Conservation (phyloP, 2,113 vertebrate species). For the Eurypyga helias region DNA sequence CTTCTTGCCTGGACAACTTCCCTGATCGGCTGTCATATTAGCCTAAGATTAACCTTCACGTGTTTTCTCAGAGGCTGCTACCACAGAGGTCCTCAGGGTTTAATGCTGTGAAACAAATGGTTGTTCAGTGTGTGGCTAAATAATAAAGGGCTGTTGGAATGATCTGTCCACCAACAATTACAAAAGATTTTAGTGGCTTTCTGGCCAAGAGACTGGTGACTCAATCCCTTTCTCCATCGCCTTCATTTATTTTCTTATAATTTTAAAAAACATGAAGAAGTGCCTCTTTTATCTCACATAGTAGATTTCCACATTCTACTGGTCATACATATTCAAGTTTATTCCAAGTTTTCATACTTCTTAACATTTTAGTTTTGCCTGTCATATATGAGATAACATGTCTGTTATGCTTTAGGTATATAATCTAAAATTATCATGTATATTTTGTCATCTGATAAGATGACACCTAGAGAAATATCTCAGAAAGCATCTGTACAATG, state of each 20-base stretch:
- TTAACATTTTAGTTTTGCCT: not conserved
- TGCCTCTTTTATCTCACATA: not conserved
- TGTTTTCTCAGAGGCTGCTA: not conserved
- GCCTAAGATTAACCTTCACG: not conserved
- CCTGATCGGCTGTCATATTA: not conserved
- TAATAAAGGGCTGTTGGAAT: not conserved
- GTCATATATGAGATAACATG: not conserved
- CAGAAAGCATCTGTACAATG: not conserved
- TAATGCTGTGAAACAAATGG: not conserved
- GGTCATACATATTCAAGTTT: not conserved
- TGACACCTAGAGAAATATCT: not conserved
- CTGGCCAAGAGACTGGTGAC: not conserved
- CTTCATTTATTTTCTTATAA: not conserved
- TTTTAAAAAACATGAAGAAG: not conserved
- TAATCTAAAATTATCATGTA: not conserved
- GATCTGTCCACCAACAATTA: not conserved
- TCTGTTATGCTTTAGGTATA: not conserved
- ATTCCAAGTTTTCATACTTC: not conserved
- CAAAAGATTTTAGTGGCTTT: not conserved
- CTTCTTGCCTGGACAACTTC: not conserved
- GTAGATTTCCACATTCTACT: not conserved
- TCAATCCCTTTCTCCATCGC: not conserved
- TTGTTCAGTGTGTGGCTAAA: not conserved
- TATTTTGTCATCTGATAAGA: not conserved
- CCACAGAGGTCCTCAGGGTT: not conserved